Conservation (phyloP, 2,888 invertebrate species). For the Strigamia crassipes region DNA sequence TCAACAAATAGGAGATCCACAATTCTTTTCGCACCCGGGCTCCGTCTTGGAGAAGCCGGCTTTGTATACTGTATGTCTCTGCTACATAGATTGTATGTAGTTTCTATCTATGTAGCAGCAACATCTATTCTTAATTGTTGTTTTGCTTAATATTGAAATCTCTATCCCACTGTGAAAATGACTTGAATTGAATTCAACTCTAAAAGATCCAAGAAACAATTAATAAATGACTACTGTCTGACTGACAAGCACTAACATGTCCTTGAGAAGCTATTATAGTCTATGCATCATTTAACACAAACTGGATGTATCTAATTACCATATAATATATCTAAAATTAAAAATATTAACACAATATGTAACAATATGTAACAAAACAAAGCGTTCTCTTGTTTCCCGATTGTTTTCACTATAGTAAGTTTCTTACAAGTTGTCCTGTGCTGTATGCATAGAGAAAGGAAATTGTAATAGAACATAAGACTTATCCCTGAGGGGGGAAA, state of each 20-base stretch:
- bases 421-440: neutral
- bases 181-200: neutral
- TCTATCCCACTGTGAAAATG: neutral
- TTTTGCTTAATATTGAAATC: neutral
- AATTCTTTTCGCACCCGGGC: too few relatives aligned
- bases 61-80: too few relatives aligned
- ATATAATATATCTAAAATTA: neutral
- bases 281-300: neutral
- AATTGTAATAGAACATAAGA: neutral
- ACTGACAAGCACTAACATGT: neutral
- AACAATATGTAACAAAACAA: too few relatives aligned
- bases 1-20: too few relatives aligned
- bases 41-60: too few relatives aligned
- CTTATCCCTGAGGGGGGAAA: slow-evolving; percentile 10
- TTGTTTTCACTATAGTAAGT: neutral
- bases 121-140: too few relatives aligned
- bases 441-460: neutral
- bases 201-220: neutral
- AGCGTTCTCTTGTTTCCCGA: too few relatives aligned
- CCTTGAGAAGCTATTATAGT: neutral
- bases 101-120: too few relatives aligned
- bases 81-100: too few relatives aligned
- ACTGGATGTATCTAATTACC: neutral
- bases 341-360: too few relatives aligned
- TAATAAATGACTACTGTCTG: neutral